Percentiles rank a stretch among this genome's conserved stretches.
These are phyloP conservation scores for Telmatochromis sp. DNA, from an alignment of 2,113 vertebrate genomes.

Conservation along the genomic window DNA sequence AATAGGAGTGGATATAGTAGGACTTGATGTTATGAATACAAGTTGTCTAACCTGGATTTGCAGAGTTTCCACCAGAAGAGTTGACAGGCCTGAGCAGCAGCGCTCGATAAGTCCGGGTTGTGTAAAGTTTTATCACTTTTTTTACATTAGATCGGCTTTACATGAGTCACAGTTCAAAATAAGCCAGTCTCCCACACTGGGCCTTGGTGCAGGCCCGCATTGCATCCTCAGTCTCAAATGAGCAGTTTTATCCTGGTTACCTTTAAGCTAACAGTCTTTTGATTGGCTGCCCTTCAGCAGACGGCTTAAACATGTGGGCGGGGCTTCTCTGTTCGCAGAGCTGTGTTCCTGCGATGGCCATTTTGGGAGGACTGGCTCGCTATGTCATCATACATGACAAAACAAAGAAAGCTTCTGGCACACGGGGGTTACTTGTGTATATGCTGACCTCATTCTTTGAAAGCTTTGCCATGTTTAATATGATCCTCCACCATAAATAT, in stretches of 20 bases:
- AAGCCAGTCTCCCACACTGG: not conserved
- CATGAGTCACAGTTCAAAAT: not conserved
- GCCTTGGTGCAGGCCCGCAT: not conserved
- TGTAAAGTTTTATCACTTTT: not conserved
- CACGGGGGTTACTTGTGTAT: fast-evolving
- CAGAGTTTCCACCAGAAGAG: fast-evolving
- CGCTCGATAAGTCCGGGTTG: fast-evolving
- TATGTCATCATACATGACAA: not conserved
- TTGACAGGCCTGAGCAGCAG: not conserved
- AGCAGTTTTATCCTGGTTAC: not conserved
- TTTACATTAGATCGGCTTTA: not conserved
- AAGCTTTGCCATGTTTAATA: not conserved
- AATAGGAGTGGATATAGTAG: not conserved
- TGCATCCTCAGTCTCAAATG: not conserved
- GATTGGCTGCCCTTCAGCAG: not conserved
- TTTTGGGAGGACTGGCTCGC: not conserved
- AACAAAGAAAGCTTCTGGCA: not conserved
- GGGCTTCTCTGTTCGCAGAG: not conserved
- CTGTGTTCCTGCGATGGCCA: not conserved
- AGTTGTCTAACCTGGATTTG: not conserved
- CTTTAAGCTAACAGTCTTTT: not conserved
- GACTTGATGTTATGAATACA: not conserved
- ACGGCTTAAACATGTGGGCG: not conserved
- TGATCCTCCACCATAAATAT: not conserved
- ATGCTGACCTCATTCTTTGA: not conserved